Evolutionary conservation across 2,113 vertebrate genomes (phyloP), one percentile per base, ranked within the genome.

Genomic region (Scatophagus argus): DNA sequence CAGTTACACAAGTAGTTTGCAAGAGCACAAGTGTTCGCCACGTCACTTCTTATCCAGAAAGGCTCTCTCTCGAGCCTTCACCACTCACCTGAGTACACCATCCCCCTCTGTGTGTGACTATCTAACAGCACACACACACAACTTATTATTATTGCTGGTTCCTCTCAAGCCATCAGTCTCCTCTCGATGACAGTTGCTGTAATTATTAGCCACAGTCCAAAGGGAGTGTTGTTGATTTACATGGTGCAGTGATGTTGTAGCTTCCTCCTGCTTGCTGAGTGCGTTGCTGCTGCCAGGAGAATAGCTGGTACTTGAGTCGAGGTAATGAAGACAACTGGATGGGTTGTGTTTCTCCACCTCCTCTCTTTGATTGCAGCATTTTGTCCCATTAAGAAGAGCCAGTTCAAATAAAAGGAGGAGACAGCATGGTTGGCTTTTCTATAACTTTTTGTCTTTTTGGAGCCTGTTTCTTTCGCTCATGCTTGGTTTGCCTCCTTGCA

Each of bases 271-370:
- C 69, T 36, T 32, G 27, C 63, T 87, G 60, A 80, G 74, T 61
- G 31, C 54, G 3, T 69, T 59, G 73, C 54, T 66, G 81, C 83
- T 54, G 32, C 78, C 76, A 38, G 70, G 73, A 65, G 74, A 65
- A 61, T 80, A 49, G 79, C 77, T 77, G 61, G 34, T 74, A 38
- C 60, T 74, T 46, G 25, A 83, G 64, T 62, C 52, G 34, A 75
- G 78, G 77, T 82, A 85, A 79, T 80, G 80, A 83, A 84, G 79
- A 76, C 75, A 73, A 79, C 80, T 66, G 67, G 56, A 77, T 67
- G 61, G 79, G 31, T 82, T 81, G 77, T 71, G 81, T 58, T 64
- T 61, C 63, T 61, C 66, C 41, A 17, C 74, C 58, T 81, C 61
- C 13, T 5, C 47, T 55, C 73, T 81, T 34, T 86, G 83, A 80